Evolutionary conservation across 2,888 invertebrate genomes (phyloP), one percentile per base, ranked within the genome.

Genomic region (Lutraria lutraria): DNA sequence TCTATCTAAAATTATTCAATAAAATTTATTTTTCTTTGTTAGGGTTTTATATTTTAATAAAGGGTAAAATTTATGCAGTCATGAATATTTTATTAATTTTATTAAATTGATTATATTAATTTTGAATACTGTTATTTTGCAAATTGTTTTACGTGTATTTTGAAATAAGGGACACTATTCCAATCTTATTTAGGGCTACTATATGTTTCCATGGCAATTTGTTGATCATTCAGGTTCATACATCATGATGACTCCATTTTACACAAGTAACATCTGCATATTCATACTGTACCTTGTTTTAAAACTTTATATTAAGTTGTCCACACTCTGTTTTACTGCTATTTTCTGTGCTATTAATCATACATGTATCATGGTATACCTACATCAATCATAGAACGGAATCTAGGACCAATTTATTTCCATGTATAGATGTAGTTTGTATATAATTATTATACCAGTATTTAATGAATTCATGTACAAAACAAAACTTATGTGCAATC

Each of bases 351-450:
- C 54, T 81, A 54, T 54, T 54, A 29, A 19, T 81, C 81, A 81
- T 56, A 25, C 54, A 13, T 54, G 25, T 56, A n/a, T 56, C 81
- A 81, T 81, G 25, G 29, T 52, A 29, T 19, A 8, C 29, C 29
- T 81, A 31, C 29, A 81, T 54, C 56, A 29, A 29, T 81, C 56
- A 31, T 81, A 54, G 31, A 56, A n/a, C 25, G 54, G 29, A 81
- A 81, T 83, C 43, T 84, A 84, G 84, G 84, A 84, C 84, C 84
- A 84, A 84, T 53, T 76, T 31, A 21, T 76, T 76, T 84, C 76
- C 84, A 84, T 84, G 84, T 84, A 84, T 72, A 84, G 76, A 52
- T 76, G 16, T 84, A 52, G 72, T 84, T 34, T 83, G 83, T 83
- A 83, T 68, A 84, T 84, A 84, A 72, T 53, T 84, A 72, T 84